Percentiles rank a stretch among this genome's conserved stretches.
Evolutionary conservation across 1,140 invertebrate species (phyloP).

Genomic region (Hylaeus anthracinus): DNA sequence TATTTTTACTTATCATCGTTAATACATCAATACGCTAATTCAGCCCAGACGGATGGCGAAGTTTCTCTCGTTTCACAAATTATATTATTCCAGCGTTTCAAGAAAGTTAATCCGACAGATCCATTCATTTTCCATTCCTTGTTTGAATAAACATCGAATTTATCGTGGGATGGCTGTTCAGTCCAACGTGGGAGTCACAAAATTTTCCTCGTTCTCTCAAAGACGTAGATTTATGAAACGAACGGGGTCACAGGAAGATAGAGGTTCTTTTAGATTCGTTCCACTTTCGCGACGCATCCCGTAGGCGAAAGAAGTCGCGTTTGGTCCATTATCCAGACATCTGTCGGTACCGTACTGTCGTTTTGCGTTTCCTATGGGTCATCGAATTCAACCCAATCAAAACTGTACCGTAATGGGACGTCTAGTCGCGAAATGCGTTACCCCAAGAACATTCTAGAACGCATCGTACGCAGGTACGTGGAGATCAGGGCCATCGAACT

Average conservation of each 20-base stretch:
- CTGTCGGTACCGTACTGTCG: too few relatives aligned
- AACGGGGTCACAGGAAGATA: too few relatives aligned
- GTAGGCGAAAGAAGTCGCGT: too few relatives aligned
- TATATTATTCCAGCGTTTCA: background rate
- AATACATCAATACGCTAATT: background rate
- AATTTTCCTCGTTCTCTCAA: too few relatives aligned
- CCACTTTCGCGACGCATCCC: too few relatives aligned
- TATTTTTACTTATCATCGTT: background rate
- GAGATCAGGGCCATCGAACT: slow-evolving; percentile 31
- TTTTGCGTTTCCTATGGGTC: background rate
- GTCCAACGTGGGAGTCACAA: too few relatives aligned
- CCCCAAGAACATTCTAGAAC: background rate
- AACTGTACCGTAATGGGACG: background rate
- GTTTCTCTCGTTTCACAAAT: background rate
- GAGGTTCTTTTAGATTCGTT: too few relatives aligned
- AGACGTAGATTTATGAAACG: too few relatives aligned
- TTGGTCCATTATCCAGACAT: background rate
- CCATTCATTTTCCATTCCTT: background rate
- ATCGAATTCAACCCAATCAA: background rate
- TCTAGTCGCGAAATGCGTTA: background rate
- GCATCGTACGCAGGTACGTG: background rate
- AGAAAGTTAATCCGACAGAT: background rate
- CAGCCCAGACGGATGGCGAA: background rate
- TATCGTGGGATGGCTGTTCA: too few relatives aligned
- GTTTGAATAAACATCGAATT: too few relatives aligned